These are phyloP conservation scores for Heterotis niloticus DNA, from an alignment of 2,113 vertebrate species.

Conservation along the genomic window DNA sequence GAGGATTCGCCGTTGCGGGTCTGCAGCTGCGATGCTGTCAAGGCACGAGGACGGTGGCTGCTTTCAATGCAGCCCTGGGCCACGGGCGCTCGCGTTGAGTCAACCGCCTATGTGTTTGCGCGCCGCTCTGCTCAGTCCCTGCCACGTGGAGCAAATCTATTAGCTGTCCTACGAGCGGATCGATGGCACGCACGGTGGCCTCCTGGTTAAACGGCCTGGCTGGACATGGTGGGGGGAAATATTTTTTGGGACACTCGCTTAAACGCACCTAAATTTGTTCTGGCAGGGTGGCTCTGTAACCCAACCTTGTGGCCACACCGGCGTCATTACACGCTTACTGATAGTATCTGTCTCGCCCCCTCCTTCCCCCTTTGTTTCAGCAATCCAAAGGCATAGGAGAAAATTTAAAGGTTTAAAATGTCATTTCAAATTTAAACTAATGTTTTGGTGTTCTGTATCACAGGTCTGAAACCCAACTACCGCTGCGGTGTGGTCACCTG, in stretches of 20 bases:
- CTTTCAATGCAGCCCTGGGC: constrained; percentile 66
- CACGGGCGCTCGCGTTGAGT: constrained; percentile 48
- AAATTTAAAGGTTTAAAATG: not conserved
- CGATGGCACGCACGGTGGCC: constrained; percentile 70
- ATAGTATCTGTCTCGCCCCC: no score
- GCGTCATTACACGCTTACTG: no score
- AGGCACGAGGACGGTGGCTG: constrained; percentile 69
- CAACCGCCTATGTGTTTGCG: constrained; percentile 60
- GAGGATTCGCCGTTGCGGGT: constrained; percentile 78
- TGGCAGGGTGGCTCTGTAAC: constrained; percentile 41
- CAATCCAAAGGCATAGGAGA: not conserved
- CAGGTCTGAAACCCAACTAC: no score
- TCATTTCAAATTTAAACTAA: not conserved
- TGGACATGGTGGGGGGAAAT: constrained; percentile 38
- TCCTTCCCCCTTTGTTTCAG: no score
- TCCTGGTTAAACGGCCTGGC: constrained; percentile 72
- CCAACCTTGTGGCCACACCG: no score
- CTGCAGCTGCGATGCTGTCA: constrained; percentile 85
- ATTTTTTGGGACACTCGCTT: constrained; percentile 31
- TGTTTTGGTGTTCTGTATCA: not conserved
- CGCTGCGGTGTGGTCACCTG: no score
- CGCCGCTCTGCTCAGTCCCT: constrained; percentile 70
- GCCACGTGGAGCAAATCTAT: constrained; percentile 86
- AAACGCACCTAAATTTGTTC: constrained; percentile 39
- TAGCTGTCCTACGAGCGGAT: constrained; percentile 77